phyloP scores from a whole-genome alignment of 2,888 invertebrate species.

The Trypoxylon attenuatum region DNA sequence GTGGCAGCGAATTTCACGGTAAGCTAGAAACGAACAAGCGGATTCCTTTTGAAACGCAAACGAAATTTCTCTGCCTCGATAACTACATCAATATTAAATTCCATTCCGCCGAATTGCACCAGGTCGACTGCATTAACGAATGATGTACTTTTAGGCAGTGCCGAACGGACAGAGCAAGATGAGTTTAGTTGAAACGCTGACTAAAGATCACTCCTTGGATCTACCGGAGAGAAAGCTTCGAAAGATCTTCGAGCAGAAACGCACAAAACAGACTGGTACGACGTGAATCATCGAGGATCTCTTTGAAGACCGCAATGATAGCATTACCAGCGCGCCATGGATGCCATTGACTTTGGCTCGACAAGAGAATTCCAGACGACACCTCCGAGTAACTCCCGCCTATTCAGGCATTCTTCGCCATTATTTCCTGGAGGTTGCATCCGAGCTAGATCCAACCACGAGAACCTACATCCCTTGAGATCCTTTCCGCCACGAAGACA shows the following conservation, averaged over 20 bases:
- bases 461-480: background rate
- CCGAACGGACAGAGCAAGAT: no score
- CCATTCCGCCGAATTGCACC: no score
- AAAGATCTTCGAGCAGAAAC: no score
- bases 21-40: constrained; percentile 19
- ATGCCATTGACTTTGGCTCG: background rate
- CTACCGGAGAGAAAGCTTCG: no score
- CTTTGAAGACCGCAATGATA: background rate
- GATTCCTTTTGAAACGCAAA: constrained; percentile 28
- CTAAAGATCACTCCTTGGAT: no score
- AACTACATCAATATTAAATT: constrained; percentile 29
- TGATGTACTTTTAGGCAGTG: no score
- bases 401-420: background rate
- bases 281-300: background rate
- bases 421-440: no score
- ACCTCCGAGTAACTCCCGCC: background rate
- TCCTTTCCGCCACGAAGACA: background rate
- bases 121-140: no score
- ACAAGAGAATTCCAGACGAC: background rate
- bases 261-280: no score
- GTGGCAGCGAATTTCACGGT: constrained; percentile 20
- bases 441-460: background rate
- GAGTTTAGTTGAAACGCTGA: no score
- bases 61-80: constrained; percentile 13
- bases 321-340: background rate